Base-by-base conservation (phyloP, 1,140 invertebrate genomes). In the Tetragonula clypearis region DNA sequence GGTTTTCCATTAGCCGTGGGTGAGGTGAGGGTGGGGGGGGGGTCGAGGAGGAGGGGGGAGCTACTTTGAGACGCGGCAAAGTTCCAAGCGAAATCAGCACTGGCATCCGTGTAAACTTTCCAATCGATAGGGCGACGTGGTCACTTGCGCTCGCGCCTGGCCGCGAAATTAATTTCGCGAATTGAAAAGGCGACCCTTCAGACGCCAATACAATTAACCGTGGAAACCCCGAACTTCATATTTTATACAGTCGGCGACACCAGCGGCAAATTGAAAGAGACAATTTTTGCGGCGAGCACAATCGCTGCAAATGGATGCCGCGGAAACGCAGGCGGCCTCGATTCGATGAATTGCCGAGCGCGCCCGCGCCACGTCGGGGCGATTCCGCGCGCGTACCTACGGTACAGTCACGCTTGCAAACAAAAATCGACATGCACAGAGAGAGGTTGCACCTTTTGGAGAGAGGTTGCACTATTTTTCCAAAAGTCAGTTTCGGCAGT, bases 151-250 rank as follows among this genome's bases (percentile, higher is more conserved):
- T 21, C 26, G 73, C 41, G 80, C 58, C 41, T 65, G 78, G 9
- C 53, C 80, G 68, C 66, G 56, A 84, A 79, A 84, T 84, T 84
- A 84, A 84, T 84, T 84, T 79, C 76, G 76, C 66, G 82, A 84
- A 84, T 84, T 84, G 82, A 84, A 84, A 79, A 79, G 76, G 82
- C 58, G 82, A 84, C 82, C 82, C 82, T 84, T 84, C 76, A 79
- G 82, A 84, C 76, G 76, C 82, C 82, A 84, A 84, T 84, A 72
- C 82, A 84, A 84, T 84, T 84, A 84, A 84, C 82, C 82, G 82
- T 84, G 76, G 41, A 79, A 84, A 79, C 82, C 76, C 76, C 68
- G 82, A 84, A 84, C 82, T 84, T 84, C 82, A 84, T 84, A 84
- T 84, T 84, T 84, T 84, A 84, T 84, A 84, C 23, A 9, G 76